Conservation (phyloP, 2,113 vertebrate genomes). For the Spea bombifrons region DNA sequence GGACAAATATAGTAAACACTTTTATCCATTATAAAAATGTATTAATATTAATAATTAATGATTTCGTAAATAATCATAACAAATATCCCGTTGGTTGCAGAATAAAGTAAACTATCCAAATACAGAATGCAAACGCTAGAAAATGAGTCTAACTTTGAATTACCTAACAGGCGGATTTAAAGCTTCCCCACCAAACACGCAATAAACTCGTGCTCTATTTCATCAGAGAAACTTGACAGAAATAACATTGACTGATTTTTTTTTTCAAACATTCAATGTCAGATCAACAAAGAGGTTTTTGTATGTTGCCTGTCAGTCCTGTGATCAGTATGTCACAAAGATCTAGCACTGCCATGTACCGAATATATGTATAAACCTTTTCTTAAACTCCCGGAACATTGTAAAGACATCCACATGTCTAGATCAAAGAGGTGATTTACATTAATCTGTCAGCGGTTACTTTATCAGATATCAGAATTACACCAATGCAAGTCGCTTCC, state of each 20-base stretch:
- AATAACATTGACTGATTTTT: slow-evolving; percentile 76
- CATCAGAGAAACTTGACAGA: slow-evolving; percentile 62
- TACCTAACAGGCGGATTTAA: no score
- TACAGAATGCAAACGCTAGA: no score
- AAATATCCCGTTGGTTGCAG: no score
- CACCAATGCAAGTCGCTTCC: slow-evolving; percentile 30
- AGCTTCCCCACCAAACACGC: no score
- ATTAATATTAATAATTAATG: no score
- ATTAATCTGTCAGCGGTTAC: slow-evolving; percentile 55
- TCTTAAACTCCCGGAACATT: slow-evolving; percentile 58
- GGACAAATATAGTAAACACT: no score
- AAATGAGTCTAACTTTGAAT: no score
- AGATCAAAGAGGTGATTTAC: slow-evolving; percentile 74
- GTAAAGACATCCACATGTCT: slow-evolving; percentile 73
- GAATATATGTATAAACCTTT: slow-evolving; percentile 71
- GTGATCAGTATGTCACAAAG: slow-evolving; percentile 83
- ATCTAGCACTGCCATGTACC: slow-evolving; percentile 63
- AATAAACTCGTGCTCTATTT: slow-evolving; percentile 7
- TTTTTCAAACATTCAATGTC: slow-evolving; percentile 82
- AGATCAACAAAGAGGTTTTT: slow-evolving; percentile 84
- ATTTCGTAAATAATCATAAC: no score
- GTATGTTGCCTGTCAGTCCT: slow-evolving; percentile 87
- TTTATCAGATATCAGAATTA: slow-evolving; percentile 56
- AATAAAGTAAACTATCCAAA: no score
- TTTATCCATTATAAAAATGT: no score